Conservation (phyloP, 1,140 invertebrate genomes). For the Pseudomyrmex gracilis region DNA sequence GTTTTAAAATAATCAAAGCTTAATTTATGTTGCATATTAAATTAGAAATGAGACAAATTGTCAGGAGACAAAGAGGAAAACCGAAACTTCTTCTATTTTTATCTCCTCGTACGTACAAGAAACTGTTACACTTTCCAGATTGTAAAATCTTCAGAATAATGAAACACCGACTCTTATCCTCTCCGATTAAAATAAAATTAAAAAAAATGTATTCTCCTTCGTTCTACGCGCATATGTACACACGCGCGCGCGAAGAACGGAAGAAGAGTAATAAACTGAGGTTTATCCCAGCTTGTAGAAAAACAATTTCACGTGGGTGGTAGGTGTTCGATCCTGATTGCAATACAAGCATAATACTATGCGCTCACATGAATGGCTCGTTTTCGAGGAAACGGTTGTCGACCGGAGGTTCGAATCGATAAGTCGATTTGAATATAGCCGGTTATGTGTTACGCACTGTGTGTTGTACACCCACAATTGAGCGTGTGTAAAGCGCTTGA, state of each 20-base stretch:
- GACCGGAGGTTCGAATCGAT: slow-evolving; percentile 66
- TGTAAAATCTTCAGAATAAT: slow-evolving; percentile 23
- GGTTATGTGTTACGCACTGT: slow-evolving; percentile 42
- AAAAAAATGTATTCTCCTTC: slow-evolving; percentile 26
- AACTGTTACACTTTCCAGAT: not conserved
- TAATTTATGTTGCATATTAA: too few relatives aligned
- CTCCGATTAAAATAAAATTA: slow-evolving; percentile 37
- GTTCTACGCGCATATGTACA: not conserved
- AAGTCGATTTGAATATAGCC: slow-evolving; percentile 71
- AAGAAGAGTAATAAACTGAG: slow-evolving; percentile 54
- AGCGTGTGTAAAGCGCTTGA: slow-evolving; percentile 14
- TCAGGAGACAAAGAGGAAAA: too few relatives aligned
- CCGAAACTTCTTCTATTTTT: too few relatives aligned
- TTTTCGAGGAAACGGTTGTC: slow-evolving; percentile 67
- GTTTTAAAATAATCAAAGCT: not conserved
- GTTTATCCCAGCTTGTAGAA: slow-evolving; percentile 64
- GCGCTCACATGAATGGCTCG: slow-evolving; percentile 71
- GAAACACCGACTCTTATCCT: slow-evolving; percentile 2
- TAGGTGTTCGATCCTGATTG: slow-evolving; percentile 70
- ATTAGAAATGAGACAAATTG: too few relatives aligned
- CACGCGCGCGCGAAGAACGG: not conserved
- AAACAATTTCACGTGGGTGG: slow-evolving; percentile 65
- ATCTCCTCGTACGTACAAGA: too few relatives aligned
- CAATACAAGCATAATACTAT: slow-evolving; percentile 65
- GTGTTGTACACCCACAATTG: not conserved